A percentile compares a stretch with the other conserved stretches of the same genome.
Evolutionary conservation across 1,140 invertebrate species (phyloP).

Genomic region (Zeugodacus cucurbitae): DNA sequence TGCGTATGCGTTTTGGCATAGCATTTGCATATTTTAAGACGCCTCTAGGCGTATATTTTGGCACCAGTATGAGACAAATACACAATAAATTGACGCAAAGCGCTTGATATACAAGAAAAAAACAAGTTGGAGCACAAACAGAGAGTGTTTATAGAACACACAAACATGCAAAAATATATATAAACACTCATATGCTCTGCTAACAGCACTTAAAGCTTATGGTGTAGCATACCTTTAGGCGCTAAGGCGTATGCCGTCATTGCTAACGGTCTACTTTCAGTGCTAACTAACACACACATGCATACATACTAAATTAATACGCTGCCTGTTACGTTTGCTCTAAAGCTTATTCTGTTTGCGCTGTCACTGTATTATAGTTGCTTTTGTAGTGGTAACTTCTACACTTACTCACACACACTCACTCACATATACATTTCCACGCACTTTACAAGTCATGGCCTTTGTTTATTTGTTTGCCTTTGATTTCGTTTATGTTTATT

Average conservation of each 20-base stretch:
- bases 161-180: not conserved
- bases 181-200: not conserved
- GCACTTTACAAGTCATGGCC: not conserved
- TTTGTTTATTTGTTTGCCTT: conserved; percentile 11
- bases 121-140: not conserved
- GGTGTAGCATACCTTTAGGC: not conserved
- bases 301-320: not conserved
- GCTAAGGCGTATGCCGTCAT: not conserved
- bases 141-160: not conserved
- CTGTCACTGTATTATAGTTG: not conserved
- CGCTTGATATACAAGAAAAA: not conserved
- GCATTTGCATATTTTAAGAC: not conserved
- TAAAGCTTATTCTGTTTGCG: not conserved
- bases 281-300: not conserved
- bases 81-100: not conserved
- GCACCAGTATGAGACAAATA: not conserved
- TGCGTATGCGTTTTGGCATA: not conserved
- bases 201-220: not conserved
- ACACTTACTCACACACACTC: not conserved
- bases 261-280: not conserved
- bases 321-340: not conserved
- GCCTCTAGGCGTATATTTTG: not conserved
- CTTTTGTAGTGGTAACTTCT: not conserved
- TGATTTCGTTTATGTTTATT: conserved; percentile 5
- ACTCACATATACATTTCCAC: not conserved